These are phyloP conservation scores for Penaeus chinensis DNA, from an alignment of 1,140 invertebrate species.

Conservation along the genomic window DNA sequence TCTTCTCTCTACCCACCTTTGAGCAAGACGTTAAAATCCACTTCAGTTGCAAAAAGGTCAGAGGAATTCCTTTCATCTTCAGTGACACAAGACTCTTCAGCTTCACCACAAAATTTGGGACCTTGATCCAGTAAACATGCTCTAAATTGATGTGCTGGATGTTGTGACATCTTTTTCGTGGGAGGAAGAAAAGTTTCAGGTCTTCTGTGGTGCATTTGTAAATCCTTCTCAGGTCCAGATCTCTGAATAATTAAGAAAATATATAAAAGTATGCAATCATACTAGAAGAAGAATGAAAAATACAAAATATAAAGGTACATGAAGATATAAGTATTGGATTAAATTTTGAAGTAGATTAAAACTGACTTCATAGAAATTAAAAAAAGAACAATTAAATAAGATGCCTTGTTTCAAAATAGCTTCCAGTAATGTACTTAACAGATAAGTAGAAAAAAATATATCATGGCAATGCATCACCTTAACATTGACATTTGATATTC, in stretches of 20 bases:
- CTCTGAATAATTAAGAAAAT: not conserved
- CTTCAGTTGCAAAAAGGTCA: constrained; percentile 19
- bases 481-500: too few species aligned
- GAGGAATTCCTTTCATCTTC: constrained; percentile 13
- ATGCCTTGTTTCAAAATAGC: too few species aligned
- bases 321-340: too few species aligned
- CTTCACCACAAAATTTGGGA: constrained; percentile 21
- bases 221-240: not conserved
- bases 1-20: not conserved
- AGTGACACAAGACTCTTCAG: constrained; percentile 6
- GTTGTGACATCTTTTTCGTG: constrained; percentile 17
- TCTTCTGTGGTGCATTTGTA: constrained; percentile 12
- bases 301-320: too few species aligned
- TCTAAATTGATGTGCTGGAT: constrained; percentile 19
- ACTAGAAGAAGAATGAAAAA: too few species aligned
- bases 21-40: constrained; percentile 28
- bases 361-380: too few species aligned
- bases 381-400: too few species aligned
- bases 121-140: constrained; percentile 27
- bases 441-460: too few species aligned
- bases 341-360: too few species aligned
- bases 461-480: too few species aligned
- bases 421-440: too few species aligned
- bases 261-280: too few species aligned
- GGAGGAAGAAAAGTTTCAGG: constrained; percentile 16